Evolutionary conservation across 2,888 invertebrate genomes (phyloP).

Genomic region (Drosophila stalkeri): DNA sequence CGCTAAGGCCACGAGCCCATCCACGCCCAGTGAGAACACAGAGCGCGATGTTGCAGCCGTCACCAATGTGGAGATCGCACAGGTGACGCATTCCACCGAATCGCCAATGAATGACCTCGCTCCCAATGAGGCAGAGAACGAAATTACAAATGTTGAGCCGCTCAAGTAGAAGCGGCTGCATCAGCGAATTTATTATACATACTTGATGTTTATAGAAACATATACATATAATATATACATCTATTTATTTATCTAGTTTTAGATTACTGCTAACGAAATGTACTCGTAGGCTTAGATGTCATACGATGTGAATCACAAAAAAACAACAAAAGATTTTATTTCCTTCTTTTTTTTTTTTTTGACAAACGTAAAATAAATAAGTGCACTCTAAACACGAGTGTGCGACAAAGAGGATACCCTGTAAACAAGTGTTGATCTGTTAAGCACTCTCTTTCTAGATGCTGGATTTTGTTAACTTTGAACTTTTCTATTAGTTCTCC

Average conservation of each 20-base stretch:
- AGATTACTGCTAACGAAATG: conserved; percentile 10
- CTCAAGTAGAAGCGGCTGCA: conserved; percentile 22
- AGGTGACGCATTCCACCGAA: conserved; percentile 22
- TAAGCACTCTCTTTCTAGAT: no score
- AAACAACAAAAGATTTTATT: background rate
- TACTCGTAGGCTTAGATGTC: conserved; percentile 11
- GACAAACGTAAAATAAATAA: conserved; percentile 3
- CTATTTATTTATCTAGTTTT: conserved; percentile 31
- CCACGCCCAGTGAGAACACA: conserved; percentile 8
- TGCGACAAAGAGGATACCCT: conserved; percentile 1
- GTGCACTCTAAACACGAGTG: background rate
- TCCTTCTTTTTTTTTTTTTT: background rate
- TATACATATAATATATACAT: conserved; percentile 2
- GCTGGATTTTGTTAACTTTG: no score
- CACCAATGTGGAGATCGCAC: conserved; percentile 2
- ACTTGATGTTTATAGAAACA: background rate
- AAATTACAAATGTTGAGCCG: conserved; percentile 29
- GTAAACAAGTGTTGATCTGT: background rate
- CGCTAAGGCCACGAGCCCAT: background rate
- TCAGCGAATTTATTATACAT: conserved; percentile 9
- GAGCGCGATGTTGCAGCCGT: background rate
- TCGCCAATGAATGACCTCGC: conserved; percentile 19
- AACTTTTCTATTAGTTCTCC: no score
- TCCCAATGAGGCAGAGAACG: conserved; percentile 39
- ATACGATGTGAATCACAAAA: conserved; percentile 1